phyloP scores from a whole-genome alignment of 2,797 vertebrate species.

The Epinephelus malabaricus region DNA sequence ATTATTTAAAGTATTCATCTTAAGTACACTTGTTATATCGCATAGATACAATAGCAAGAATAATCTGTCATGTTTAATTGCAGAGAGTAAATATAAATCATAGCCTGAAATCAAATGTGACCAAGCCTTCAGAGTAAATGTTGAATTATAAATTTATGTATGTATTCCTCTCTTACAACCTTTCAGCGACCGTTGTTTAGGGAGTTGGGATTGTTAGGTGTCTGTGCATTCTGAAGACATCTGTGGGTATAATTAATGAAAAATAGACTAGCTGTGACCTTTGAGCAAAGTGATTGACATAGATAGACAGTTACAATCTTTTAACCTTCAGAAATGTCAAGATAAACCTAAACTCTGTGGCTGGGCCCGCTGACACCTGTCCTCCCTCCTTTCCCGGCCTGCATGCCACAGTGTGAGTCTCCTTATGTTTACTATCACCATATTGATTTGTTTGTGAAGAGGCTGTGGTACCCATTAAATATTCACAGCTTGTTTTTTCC shows the following conservation, averaged over 20 bases:
- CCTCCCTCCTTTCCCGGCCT: slow-evolving; percentile 58
- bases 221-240: slow-evolving; percentile 72
- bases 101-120: slow-evolving; percentile 15
- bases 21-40: not conserved
- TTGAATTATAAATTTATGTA: slow-evolving; percentile 64
- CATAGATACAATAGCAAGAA: not conserved
- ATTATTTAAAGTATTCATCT: not conserved
- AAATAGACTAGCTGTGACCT: slow-evolving; percentile 85
- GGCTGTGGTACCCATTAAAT: slow-evolving; percentile 82
- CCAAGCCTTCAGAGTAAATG: slow-evolving; percentile 30
- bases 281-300: slow-evolving; percentile 87
- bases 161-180: slow-evolving; percentile 66
- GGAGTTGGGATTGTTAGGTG: slow-evolving; percentile 66
- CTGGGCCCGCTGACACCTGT: slow-evolving; percentile 77
- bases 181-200: slow-evolving; percentile 62
- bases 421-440: slow-evolving; percentile 79
- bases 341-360: slow-evolving; percentile 79
- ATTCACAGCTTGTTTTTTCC: slow-evolving; percentile 83
- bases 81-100: slow-evolving; percentile 13
- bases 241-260: slow-evolving; percentile 87
- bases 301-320: slow-evolving; percentile 86
- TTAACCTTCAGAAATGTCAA: slow-evolving; percentile 90
- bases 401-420: slow-evolving; percentile 71
- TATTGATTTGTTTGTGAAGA: slow-evolving; percentile 87
- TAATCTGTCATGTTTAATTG: slow-evolving; percentile 10